These are phyloP conservation scores for Melinaea menophilus DNA, from an alignment of 2,888 invertebrate species.

Conservation along the genomic window DNA sequence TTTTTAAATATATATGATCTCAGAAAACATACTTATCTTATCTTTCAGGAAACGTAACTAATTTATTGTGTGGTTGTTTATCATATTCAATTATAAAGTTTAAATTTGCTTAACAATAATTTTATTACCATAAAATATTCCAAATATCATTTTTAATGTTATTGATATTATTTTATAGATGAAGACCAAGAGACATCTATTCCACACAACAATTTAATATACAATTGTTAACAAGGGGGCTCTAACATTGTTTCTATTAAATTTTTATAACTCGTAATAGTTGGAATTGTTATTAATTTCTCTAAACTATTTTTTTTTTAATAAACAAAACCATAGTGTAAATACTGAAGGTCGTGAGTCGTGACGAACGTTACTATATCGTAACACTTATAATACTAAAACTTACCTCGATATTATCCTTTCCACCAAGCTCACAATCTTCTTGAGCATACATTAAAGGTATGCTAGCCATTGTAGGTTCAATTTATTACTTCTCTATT, in stretches of 20 bases:
- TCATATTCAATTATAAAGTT: too few species aligned
- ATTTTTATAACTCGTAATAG: neutral
- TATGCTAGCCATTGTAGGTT: slow-evolving; percentile 66
- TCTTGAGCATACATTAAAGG: slow-evolving; percentile 81
- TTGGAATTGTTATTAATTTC: neutral
- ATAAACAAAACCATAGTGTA: slow-evolving; percentile 23
- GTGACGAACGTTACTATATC: slow-evolving; percentile 22
- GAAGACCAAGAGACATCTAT: too few species aligned
- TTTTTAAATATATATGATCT: neutral
- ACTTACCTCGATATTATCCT: slow-evolving; percentile 73
- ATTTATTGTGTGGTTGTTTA: too few species aligned
- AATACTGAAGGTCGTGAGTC: slow-evolving; percentile 28
- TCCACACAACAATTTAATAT: too few species aligned
- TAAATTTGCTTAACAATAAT: too few species aligned
- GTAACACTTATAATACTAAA: slow-evolving; percentile 4
- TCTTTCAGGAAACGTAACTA: neutral
- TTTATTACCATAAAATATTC: too few species aligned
- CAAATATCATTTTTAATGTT: too few species aligned
- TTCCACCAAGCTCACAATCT: slow-evolving; percentile 82
- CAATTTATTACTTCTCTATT: slow-evolving; percentile 6
- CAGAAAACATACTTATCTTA: neutral
- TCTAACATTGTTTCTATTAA: neutral
- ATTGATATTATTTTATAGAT: too few species aligned
- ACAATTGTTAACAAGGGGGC: neutral
- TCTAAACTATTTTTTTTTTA: slow-evolving; percentile 11